Evolutionary conservation across 2,888 invertebrate genomes (phyloP).

Genomic region (Phorcus lineatus): DNA sequence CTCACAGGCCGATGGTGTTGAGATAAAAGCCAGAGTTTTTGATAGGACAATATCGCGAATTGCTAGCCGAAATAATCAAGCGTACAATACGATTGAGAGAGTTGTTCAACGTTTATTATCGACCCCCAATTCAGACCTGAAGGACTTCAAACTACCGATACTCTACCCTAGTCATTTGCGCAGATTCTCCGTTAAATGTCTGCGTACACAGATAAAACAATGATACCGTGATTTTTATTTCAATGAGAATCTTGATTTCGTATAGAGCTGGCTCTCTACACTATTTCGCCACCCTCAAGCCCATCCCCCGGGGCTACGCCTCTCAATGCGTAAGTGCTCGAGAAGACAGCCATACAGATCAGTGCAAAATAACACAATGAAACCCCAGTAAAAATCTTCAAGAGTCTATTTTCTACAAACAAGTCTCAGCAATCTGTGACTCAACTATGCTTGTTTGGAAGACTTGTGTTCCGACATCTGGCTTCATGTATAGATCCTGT

Average conservation of each 20-base stretch:
- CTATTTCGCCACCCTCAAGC: not conserved
- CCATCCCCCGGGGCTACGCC: conserved; percentile 3
- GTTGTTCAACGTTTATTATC: not conserved
- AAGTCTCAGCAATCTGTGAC: not conserved
- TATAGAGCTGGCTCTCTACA: not conserved
- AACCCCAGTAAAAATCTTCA: not conserved
- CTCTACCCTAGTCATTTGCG: conserved; percentile 10
- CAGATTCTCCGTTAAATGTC: not conserved
- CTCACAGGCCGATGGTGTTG: not conserved
- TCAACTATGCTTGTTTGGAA: not conserved
- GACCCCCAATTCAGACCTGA: not conserved
- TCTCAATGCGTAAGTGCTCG: not conserved
- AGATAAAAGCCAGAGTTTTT: conserved; percentile 14
- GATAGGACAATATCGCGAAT: not conserved
- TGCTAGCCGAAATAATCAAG: not conserved
- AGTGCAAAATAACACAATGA: not conserved
- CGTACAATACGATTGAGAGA: not conserved
- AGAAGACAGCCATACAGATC: not conserved
- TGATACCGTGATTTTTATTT: not conserved
- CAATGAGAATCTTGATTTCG: conserved; percentile 5
- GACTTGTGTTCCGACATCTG: conserved; percentile 10
- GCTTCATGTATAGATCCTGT: not conserved
- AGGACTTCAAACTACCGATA: not conserved
- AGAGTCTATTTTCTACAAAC: conserved; percentile 18
- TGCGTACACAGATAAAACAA: conserved; percentile 17